Percentiles rank a stretch among this genome's conserved stretches.
Conservation (phyloP, 2,888 invertebrate species). For the Piscicola geometra region DNA sequence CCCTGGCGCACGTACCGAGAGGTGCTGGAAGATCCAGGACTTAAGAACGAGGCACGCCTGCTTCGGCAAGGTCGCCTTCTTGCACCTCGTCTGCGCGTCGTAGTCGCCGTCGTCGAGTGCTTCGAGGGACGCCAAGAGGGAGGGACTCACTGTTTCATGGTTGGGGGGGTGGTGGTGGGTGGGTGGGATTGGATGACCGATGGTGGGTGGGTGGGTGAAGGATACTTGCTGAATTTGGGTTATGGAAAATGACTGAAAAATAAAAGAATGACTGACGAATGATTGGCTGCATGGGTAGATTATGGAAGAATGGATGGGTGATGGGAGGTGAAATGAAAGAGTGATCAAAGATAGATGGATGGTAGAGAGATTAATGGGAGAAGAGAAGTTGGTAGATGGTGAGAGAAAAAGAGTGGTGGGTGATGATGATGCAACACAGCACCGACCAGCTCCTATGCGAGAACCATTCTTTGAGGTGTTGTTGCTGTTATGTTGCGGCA, state of each 20-base stretch:
- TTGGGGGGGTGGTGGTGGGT: background rate
- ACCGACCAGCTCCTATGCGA: constrained; percentile 27
- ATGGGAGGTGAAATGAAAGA: too few relatives aligned
- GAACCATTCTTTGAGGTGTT: constrained; percentile 8
- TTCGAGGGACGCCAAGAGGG: constrained; percentile 30
- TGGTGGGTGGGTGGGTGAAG: too few relatives aligned
- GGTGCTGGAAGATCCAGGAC: constrained; percentile 57
- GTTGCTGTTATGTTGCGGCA: constrained; percentile 11
- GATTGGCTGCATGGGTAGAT: too few relatives aligned
- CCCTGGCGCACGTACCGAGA: constrained; percentile 49
- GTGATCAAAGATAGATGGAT: too few relatives aligned
- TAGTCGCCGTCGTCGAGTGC: constrained; percentile 35
- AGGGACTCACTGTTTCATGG: constrained; percentile 26
- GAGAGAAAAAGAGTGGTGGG: background rate
- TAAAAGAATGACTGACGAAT: too few relatives aligned
- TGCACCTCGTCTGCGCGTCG: constrained; percentile 47
- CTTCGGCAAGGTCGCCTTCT: constrained; percentile 56
- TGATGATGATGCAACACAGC: background rate
- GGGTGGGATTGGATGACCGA: too few relatives aligned
- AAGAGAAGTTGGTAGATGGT: background rate
- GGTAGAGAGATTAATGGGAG: background rate
- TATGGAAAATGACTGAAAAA: too few relatives aligned
- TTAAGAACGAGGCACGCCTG: constrained; percentile 57
- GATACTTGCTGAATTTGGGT: too few relatives aligned
- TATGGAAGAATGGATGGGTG: too few relatives aligned